Base-by-base conservation (phyloP, 1,140 invertebrate genomes). In the Psilanteris sp. region DNA sequence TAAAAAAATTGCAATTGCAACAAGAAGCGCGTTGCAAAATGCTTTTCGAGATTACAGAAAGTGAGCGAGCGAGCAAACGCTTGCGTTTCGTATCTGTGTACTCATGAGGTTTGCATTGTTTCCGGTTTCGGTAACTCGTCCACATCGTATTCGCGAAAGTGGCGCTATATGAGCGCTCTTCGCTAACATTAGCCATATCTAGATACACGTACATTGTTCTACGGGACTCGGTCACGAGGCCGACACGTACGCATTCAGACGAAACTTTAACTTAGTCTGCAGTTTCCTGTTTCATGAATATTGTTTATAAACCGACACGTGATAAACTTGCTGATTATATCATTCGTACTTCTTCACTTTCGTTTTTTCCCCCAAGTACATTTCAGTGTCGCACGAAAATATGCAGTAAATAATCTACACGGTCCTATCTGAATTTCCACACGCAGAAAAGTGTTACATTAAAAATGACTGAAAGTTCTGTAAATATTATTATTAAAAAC, bases 161-260 rank as follows among this genome's bases (percentile, higher is more conserved):
- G 50, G 50, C 18, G 52, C 41, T 48, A 37, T 48, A 48, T 50
- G 64, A 57, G 64, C 8, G 13, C 64, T 39, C 43, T 32, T 48
- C 34, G 18, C 54, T 13, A 39, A 48, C 67, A 62, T 71, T 55
- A 50, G 36, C 43, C 43, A 13, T 59, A 70, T 70, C 54, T 70
- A 70, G 66, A 70, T 70, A 70, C 43, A 59, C 43, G 44, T 59
- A 54, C 37, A 70, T 70, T 70, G 66, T 70, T 70, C 15, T 26
- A 36, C 54, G 27, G 34, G 8, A 70, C 32, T 72, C 44, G 57
- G 74, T 75, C 75, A 78, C 59, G 22, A 44, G 48, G 43, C 29
- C 48, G 44, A n/a, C 32, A 41, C 29, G 26, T 34, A 34, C 34
- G 70, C 41, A 16, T 68, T 48, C 43, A 46, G 16, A 48, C 50